Evolutionary conservation across 2,113 vertebrate species (phyloP).

Genomic region (Grammomys surdaster): DNA sequence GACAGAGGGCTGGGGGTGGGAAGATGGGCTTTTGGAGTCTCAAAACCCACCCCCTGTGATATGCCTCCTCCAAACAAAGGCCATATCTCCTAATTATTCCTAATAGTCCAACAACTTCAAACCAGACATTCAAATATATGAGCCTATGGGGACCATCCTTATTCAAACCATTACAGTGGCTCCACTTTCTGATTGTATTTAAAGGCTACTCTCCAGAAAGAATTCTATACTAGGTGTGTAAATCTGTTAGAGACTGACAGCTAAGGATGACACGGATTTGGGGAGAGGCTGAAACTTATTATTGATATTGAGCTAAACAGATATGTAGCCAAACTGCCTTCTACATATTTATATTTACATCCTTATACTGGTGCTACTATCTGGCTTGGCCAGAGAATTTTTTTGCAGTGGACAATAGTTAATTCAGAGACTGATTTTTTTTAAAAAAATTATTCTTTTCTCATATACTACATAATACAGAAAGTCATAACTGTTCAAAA

Average conservation of each 20-base stretch:
- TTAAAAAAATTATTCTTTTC: not conserved
- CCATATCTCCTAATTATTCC: no score
- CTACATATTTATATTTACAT: not conserved
- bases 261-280: not conserved
- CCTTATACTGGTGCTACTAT: not conserved
- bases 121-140: not conserved
- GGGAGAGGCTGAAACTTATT: not conserved
- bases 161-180: not conserved
- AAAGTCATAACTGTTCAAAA: not conserved
- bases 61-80: not conserved
- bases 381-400: not conserved
- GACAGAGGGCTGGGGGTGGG: not conserved
- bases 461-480: not conserved
- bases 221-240: not conserved
- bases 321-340: not conserved
- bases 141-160: not conserved
- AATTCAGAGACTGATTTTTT: not conserved
- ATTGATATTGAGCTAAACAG: not conserved
- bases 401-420: not conserved
- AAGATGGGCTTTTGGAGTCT: not conserved
- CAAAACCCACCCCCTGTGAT: not conserved
- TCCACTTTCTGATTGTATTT: not conserved
- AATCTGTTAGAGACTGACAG: not conserved
- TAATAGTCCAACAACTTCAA: not conserved
- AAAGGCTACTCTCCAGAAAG: not conserved